Conservation (phyloP, 2,113 vertebrate genomes). For the Nesogale talazaci region DNA sequence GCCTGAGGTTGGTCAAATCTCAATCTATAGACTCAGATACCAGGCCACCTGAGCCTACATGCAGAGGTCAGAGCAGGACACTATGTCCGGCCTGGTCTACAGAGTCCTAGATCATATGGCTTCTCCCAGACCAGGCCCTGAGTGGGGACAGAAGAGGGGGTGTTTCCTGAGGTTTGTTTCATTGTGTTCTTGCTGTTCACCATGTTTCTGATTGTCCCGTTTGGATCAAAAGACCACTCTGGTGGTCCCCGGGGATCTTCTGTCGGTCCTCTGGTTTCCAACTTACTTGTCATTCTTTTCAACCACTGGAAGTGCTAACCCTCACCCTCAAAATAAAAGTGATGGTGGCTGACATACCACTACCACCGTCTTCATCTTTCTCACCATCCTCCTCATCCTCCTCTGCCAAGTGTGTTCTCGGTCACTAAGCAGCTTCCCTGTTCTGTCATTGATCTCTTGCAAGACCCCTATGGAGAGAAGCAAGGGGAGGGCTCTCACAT, state of each 20-base stretch:
- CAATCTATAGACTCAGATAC: background rate
- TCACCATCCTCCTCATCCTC: accelerated
- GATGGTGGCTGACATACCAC: no score
- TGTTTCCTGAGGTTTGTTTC: background rate
- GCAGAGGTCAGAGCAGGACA: background rate
- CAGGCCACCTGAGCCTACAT: background rate
- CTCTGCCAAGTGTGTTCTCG: background rate
- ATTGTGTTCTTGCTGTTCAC: no score
- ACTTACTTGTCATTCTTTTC: background rate
- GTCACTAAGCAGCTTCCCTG: background rate
- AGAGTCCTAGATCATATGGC: background rate
- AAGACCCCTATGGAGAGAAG: accelerated
- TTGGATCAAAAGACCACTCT: background rate
- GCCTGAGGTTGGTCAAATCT: background rate
- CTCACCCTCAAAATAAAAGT: no score
- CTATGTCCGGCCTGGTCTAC: background rate
- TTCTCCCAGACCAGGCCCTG: background rate
- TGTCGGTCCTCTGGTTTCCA: background rate
- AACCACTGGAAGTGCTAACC: background rate
- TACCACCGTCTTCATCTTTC: accelerated
- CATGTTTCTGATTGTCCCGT: background rate
- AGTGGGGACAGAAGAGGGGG: background rate
- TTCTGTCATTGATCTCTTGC: background rate
- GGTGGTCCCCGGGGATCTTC: background rate
- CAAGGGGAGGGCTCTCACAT: background rate